These are phyloP conservation scores for Styela clava DNA, from an alignment of 23 tunicate genomes.

Conservation along the genomic window DNA sequence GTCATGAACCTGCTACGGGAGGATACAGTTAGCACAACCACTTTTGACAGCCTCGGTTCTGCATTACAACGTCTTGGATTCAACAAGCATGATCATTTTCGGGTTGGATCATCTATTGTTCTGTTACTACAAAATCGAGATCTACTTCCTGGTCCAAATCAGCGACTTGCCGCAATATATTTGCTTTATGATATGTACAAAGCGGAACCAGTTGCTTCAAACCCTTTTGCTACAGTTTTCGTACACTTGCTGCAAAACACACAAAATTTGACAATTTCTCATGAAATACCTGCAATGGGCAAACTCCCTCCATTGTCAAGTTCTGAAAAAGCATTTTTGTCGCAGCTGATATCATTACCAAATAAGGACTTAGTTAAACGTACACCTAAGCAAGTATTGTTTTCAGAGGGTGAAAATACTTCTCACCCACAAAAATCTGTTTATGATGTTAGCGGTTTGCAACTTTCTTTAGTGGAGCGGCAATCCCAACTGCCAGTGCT, in stretches of 20 bases:
- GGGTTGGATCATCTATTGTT: constrained; percentile 77
- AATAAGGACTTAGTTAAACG: constrained; percentile 69
- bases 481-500: constrained; percentile 77
- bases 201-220: constrained; percentile 63
- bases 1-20: constrained; percentile 67
- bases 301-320: constrained; percentile 52
- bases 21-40: constrained; percentile 44
- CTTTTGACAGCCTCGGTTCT: constrained; percentile 57
- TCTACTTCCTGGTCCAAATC: constrained; percentile 75
- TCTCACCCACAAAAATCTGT: constrained; percentile 17
- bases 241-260: constrained; percentile 63
- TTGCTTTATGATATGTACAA: constrained; percentile 85
- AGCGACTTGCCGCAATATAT: constrained; percentile 79
- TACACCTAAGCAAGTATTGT: constrained; percentile 59
- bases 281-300: constrained; percentile 32
- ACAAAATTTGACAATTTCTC: background rate
- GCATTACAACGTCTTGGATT: constrained; percentile 84
- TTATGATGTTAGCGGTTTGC: constrained; percentile 83
- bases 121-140: constrained; percentile 77
- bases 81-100: constrained; percentile 85
- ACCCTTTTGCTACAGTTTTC: constrained; percentile 89
- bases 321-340: constrained; percentile 64
- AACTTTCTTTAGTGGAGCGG: constrained; percentile 73
- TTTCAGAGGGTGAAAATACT: constrained; percentile 1
- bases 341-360: constrained; percentile 71